A percentile compares a stretch with the other conserved stretches of the same genome.
Evolutionary conservation across 2,888 invertebrate genomes (phyloP).

Genomic region (Phasia obesa): DNA sequence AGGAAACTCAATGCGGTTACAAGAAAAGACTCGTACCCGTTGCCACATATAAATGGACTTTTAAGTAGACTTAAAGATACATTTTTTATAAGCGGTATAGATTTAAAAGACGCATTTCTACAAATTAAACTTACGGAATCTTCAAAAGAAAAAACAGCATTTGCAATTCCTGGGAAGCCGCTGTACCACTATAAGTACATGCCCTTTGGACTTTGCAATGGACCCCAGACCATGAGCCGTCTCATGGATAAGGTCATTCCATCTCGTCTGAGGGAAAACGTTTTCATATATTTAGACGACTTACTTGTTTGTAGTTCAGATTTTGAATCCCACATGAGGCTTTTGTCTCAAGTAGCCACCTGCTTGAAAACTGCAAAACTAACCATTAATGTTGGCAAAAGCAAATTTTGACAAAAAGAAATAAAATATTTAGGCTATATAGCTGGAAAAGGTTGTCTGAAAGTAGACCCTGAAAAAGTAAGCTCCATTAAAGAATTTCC

Average conservation of each 20-base stretch:
- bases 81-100: not conserved
- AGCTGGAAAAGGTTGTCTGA: slow-evolving; percentile 36
- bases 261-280: slow-evolving; percentile 1
- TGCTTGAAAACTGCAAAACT: not conserved
- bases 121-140: not conserved
- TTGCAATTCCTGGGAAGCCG: slow-evolving; percentile 10
- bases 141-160: slow-evolving; percentile 14
- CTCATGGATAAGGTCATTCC: slow-evolving; percentile 30
- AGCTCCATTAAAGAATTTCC: slow-evolving; percentile 43
- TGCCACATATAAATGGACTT: not conserved
- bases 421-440: slow-evolving; percentile 19
- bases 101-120: not conserved
- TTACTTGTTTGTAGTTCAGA: not conserved
- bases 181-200: slow-evolving; percentile 5
- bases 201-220: slow-evolving; percentile 12
- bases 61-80: not conserved
- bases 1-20: not conserved
- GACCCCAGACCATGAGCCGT: slow-evolving; percentile 14
- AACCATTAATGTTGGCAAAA: not conserved
- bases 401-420: not conserved
- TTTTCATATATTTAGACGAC: slow-evolving; percentile 17
- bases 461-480: slow-evolving; percentile 55
- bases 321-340: not conserved
- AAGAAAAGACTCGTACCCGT: not conserved
- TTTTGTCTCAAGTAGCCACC: not conserved